Evolutionary conservation across 2,888 invertebrate genomes (phyloP).

Genomic region (Dasysyrphus tricinctus): DNA sequence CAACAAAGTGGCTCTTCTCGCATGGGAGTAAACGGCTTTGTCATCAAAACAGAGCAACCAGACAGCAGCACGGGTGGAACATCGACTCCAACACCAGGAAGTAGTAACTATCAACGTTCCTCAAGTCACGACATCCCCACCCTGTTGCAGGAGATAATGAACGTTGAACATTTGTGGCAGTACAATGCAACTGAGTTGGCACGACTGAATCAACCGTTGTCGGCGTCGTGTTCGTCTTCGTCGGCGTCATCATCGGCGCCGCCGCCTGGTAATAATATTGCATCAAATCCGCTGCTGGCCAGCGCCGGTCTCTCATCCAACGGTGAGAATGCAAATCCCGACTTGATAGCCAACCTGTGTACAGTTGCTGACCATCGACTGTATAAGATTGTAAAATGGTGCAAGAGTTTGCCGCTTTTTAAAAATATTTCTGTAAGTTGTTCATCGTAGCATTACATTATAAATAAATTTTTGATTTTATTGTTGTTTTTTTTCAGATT

Average conservation of each 20-base stretch:
- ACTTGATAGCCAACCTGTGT: constrained; percentile 94
- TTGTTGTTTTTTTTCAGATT: constrained; percentile 86
- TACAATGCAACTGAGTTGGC: constrained; percentile 93
- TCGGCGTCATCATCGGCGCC: constrained; percentile 77
- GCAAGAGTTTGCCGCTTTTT: constrained; percentile 97
- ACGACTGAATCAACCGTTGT: constrained; percentile 85
- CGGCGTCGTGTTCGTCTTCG: constrained; percentile 79
- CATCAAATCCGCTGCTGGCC: constrained; percentile 85
- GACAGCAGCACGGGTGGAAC: constrained; percentile 74
- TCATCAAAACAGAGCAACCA: constrained; percentile 84
- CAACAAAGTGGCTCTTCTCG: constrained; percentile 75
- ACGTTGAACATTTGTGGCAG: constrained; percentile 97
- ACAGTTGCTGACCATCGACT: constrained; percentile 97
- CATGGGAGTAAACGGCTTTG: constrained; percentile 78
- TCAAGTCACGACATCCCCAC: constrained; percentile 65
- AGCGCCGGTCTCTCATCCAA: constrained; percentile 84
- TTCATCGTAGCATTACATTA: not conserved
- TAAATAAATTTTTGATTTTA: constrained; percentile 1
- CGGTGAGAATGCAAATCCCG: constrained; percentile 89
- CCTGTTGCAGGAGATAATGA: constrained; percentile 93
- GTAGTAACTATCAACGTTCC: constrained; percentile 59
- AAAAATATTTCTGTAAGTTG: constrained; percentile 95
- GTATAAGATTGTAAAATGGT: constrained; percentile 99
- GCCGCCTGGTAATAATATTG: constrained; percentile 81
- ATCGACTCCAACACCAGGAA: constrained; percentile 68